phyloP scores from a whole-genome alignment of 2,113 vertebrate genomes.

The Danionella cerebrum region DNA sequence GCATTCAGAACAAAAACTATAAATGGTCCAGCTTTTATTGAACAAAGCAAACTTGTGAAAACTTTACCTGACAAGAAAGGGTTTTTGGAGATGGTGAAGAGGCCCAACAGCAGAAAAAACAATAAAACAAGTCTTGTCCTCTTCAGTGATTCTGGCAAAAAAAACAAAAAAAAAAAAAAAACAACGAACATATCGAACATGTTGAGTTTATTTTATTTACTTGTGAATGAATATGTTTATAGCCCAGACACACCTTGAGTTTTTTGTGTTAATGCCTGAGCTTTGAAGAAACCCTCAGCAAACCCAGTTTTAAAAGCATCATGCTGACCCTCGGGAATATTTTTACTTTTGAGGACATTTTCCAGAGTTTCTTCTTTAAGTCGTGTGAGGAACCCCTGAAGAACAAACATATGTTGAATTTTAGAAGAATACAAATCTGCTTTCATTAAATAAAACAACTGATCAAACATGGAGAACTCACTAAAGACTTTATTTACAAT shows the following conservation, averaged over 20 bases:
- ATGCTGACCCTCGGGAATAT: slow-evolving; percentile 83
- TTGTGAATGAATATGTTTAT: no score
- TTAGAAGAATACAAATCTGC: no score
- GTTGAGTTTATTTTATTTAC: no score
- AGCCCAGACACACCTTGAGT: slow-evolving; percentile 73
- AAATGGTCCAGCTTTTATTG: no score
- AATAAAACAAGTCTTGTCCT: slow-evolving; percentile 83
- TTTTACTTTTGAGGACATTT: slow-evolving; percentile 79
- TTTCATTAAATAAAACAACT: no score
- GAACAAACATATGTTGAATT: no score
- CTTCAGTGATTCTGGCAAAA: slow-evolving; percentile 76
- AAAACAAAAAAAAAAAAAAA: not conserved
- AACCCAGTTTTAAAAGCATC: slow-evolving; percentile 95
- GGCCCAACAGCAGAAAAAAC: slow-evolving; percentile 71
- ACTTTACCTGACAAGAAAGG: slow-evolving; percentile 91
- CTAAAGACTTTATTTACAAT: no score
- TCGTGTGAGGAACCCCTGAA: slow-evolving; percentile 80
- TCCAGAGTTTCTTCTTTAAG: slow-evolving; percentile 83
- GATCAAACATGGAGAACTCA: no score
- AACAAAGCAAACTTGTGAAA: slow-evolving; percentile 24
- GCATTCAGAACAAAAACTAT: slow-evolving; percentile 2
- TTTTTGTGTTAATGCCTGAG: slow-evolving; percentile 83
- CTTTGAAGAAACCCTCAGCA: slow-evolving; percentile 92
- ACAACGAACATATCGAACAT: not conserved
- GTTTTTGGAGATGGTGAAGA: slow-evolving; percentile 84